phyloP scores from a whole-genome alignment of 2,888 invertebrate genomes.

The Mythimna impura region DNA sequence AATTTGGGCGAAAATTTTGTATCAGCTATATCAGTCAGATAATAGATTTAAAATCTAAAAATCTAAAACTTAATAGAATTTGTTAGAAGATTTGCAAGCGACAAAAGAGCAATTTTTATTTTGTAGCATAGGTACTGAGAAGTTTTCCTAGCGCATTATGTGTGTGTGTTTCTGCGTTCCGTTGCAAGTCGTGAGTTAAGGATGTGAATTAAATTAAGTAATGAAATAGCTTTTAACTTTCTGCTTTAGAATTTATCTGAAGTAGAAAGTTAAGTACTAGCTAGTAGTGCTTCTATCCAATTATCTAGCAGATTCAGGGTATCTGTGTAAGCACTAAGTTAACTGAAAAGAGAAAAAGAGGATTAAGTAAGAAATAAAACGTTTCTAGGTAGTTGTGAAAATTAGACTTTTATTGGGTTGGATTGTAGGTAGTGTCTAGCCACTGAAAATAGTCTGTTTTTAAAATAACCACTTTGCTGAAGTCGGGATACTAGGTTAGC shows the following conservation, averaged over 20 bases:
- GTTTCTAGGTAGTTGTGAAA: slow-evolving; percentile 21
- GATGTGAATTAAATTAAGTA: slow-evolving; percentile 48
- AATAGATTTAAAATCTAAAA: too few species aligned
- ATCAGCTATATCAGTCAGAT: too few species aligned
- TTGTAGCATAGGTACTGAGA: not conserved
- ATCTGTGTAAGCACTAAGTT: slow-evolving; percentile 30
- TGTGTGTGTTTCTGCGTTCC: not conserved
- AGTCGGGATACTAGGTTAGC: not conserved
- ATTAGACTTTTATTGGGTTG: slow-evolving; percentile 1
- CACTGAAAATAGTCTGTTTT: not conserved
- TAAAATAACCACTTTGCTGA: not conserved
- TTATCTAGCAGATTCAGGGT: slow-evolving; percentile 38
- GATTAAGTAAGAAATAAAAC: slow-evolving; percentile 25
- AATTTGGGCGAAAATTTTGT: too few species aligned
- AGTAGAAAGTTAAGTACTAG: slow-evolving; percentile 42
- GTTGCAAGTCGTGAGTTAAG: slow-evolving; percentile 15
- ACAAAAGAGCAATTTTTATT: not conserved
- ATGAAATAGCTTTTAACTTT: slow-evolving; percentile 53
- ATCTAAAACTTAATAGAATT: too few species aligned
- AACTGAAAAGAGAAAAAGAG: slow-evolving; percentile 16
- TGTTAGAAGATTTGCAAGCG: not conserved
- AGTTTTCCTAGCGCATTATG: not conserved
- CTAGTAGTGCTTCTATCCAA: slow-evolving; percentile 44
- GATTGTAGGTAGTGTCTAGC: slow-evolving; percentile 5
- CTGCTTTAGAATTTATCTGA: slow-evolving; percentile 34